A percentile compares a stretch with the other conserved stretches of the same genome.
Evolutionary conservation across 2,797 vertebrate genomes (phyloP).

Genomic region (Lacerta agilis): DNA sequence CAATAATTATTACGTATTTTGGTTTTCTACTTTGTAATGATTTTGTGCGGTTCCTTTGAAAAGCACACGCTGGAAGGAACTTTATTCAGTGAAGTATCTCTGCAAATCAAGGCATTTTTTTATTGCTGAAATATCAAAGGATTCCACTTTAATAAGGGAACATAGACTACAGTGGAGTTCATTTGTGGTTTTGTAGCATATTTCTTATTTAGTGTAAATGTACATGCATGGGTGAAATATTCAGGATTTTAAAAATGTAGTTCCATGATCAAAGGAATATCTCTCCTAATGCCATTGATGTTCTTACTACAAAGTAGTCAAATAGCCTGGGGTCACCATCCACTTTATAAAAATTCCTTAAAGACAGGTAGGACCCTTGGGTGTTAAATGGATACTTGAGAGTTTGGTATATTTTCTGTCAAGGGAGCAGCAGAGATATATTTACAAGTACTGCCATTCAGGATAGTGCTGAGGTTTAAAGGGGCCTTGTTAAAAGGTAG

Average conservation of each 20-base stretch:
- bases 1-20: background rate
- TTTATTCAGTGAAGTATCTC: conserved; percentile 41
- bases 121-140: conserved; percentile 55
- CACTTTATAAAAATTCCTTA: conserved; percentile 63
- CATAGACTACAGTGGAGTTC: conserved; percentile 34
- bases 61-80: conserved; percentile 37
- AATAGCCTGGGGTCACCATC: conserved; percentile 61
- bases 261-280: conserved; percentile 71
- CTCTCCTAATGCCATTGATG: conserved; percentile 64
- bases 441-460: conserved; percentile 46
- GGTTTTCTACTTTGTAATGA: conserved; percentile 23
- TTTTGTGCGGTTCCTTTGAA: conserved; percentile 27
- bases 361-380: conserved; percentile 65
- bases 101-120: conserved; percentile 53
- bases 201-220: conserved; percentile 47
- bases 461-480: conserved; percentile 1
- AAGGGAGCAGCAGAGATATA: conserved; percentile 45
- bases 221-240: conserved; percentile 49
- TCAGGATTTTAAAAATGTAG: conserved; percentile 51
- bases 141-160: conserved; percentile 32
- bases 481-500: conserved; percentile 48
- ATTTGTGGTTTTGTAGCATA: conserved; percentile 47
- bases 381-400: conserved; percentile 43
- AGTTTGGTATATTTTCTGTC: conserved; percentile 31
- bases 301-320: conserved; percentile 69